phyloP scores from a whole-genome alignment of 2,113 vertebrate genomes.

The Salvelinus namaycush region DNA sequence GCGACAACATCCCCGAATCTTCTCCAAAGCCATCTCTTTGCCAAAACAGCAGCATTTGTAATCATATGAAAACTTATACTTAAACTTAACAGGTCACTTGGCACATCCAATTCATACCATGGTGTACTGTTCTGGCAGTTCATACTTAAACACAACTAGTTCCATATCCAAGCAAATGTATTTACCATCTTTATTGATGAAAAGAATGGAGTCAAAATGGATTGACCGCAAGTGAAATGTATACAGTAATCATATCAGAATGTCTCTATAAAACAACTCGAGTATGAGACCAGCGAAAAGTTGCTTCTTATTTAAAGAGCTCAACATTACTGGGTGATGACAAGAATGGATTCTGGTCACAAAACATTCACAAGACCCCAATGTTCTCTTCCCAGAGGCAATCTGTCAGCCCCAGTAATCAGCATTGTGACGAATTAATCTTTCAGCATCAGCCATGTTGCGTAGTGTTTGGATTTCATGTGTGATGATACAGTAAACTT shows the following conservation, averaged over 20 bases:
- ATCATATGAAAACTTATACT: conserved; percentile 53
- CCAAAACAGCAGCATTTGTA: conserved; percentile 70
- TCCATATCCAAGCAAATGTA: conserved; percentile 41
- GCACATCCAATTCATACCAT: conserved; percentile 68
- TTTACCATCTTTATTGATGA: conserved; percentile 29
- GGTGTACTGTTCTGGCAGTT: conserved; percentile 61
- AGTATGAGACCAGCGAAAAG: conserved; percentile 18
- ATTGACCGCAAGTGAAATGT: conserved; percentile 35
- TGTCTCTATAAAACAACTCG: conserved; percentile 33
- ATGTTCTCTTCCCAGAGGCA: not conserved
- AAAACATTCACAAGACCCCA: conserved; percentile 14
- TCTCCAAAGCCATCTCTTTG: conserved; percentile 57
- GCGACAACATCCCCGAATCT: conserved; percentile 62
- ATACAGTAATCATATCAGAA: conserved; percentile 49
- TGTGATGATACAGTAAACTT: conserved; percentile 20
- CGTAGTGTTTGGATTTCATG: conserved; percentile 52
- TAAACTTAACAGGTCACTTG: conserved; percentile 67
- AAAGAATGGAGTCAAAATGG: conserved; percentile 33
- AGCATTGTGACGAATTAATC: not conserved
- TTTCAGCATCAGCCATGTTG: conserved; percentile 20
- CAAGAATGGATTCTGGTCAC: conserved; percentile 10
- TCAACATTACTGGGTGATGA: conserved; percentile 12
- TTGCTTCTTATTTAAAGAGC: conserved; percentile 19
- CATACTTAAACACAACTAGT: conserved; percentile 34
- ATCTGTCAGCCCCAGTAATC: conserved; percentile 5